Percentiles rank a stretch among this genome's conserved stretches.
Conservation (phyloP, 2,797 vertebrate genomes). For the Oreochromis grahami region DNA sequence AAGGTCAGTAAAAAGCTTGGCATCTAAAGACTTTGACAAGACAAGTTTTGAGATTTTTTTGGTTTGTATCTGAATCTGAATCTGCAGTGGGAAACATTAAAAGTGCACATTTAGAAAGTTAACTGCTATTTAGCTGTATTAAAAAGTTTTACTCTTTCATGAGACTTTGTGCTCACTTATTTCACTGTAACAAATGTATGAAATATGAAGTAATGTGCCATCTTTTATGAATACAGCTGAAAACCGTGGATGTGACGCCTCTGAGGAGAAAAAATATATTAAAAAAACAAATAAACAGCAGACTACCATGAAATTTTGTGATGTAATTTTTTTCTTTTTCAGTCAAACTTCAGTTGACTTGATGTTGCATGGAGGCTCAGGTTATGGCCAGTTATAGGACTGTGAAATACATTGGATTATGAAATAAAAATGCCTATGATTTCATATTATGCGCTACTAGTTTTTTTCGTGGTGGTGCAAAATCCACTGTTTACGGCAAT, state of each 20-base stretch:
- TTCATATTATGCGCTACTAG: background rate
- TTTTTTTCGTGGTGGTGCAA: background rate
- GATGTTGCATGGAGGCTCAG: background rate
- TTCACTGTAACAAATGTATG: background rate
- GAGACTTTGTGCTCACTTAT: background rate
- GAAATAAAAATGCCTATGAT: background rate
- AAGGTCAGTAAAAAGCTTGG: background rate
- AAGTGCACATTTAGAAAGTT: background rate
- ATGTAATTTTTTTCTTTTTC: background rate
- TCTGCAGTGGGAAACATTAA: background rate
- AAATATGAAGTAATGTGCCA: background rate
- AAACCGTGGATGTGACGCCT: background rate
- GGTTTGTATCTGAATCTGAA: background rate
- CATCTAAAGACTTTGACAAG: background rate
- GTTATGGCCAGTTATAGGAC: background rate
- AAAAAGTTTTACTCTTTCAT: background rate
- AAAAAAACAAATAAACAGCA: background rate
- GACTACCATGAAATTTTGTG: background rate
- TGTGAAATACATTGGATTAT: background rate
- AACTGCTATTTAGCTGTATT: background rate
- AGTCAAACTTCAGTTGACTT: background rate
- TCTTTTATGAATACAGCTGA: background rate
- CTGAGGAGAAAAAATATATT: background rate
- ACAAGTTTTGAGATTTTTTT: background rate
- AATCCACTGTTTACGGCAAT: background rate